These are phyloP conservation scores for Tragelaphus buxtoni DNA, from an alignment of 2,113 vertebrate species.

Conservation along the genomic window DNA sequence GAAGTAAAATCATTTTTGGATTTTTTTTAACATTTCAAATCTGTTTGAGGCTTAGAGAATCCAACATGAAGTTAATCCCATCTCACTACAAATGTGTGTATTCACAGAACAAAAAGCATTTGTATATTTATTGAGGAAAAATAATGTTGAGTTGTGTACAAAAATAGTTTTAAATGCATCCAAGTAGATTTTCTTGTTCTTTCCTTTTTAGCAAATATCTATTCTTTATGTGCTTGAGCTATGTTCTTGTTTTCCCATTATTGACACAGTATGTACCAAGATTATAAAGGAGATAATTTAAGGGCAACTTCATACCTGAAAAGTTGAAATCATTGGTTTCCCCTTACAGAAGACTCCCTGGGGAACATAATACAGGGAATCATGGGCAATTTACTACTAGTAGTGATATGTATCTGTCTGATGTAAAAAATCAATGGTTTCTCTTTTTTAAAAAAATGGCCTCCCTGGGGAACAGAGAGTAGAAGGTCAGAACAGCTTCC, in stretches of 20 bases:
- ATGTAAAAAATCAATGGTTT: constrained; percentile 35
- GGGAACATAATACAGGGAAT: constrained; percentile 61
- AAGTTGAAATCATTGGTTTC: constrained; percentile 73
- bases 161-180: neutral
- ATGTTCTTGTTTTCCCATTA: constrained; percentile 37
- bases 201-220: neutral
- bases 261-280: constrained; percentile 47
- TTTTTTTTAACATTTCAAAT: neutral
- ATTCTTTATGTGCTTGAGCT: neutral
- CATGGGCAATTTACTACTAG: constrained; percentile 54
- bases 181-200: neutral
- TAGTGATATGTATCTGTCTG: constrained; percentile 54
- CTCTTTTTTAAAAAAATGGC: neutral
- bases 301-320: constrained; percentile 60
- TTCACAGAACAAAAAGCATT: neutral
- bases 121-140: neutral
- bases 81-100: neutral
- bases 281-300: constrained; percentile 68
- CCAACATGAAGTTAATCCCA: neutral
- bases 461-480: constrained; percentile 33
- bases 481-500: constrained; percentile 52
- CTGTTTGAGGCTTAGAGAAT: neutral
- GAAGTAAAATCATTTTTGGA: neutral
- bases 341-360: constrained; percentile 53
- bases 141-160: neutral